A percentile compares a stretch with the other conserved stretches of the same genome.
Conservation (phyloP, 2,888 invertebrate species). For the Adineta ricciae region DNA sequence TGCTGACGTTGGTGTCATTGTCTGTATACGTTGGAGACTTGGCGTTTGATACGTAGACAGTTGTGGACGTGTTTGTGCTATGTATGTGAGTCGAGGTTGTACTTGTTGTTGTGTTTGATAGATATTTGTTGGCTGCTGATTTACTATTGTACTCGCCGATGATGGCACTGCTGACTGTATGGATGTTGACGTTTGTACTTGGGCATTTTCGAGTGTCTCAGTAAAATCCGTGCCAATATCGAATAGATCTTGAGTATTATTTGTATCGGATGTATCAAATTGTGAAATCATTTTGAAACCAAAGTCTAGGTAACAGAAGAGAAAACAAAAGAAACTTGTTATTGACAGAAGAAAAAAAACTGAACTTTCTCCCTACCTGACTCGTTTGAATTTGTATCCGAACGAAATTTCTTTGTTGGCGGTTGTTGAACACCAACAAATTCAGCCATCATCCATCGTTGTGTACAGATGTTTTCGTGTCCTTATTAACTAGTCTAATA, state of each 20-base stretch:
- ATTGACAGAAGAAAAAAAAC: not conserved
- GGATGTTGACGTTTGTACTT: not conserved
- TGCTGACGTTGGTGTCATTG: not conserved
- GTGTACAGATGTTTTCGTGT: not conserved
- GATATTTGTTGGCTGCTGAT: not conserved
- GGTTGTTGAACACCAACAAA: not conserved
- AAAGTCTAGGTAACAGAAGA: not conserved
- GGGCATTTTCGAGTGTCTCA: not conserved
- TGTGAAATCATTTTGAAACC: constrained; percentile 11
- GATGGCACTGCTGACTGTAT: not conserved
- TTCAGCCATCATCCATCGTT: constrained; percentile 14
- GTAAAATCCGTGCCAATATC: not conserved
- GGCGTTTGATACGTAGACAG: not conserved
- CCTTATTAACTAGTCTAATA: not conserved
- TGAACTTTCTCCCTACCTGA: not conserved
- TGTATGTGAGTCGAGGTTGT: not conserved
- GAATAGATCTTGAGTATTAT: not conserved
- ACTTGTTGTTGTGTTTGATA: not conserved
- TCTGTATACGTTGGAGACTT: constrained; percentile 9
- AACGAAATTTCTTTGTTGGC: constrained; percentile 15
- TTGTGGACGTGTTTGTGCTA: not conserved
- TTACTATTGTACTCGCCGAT: not conserved
- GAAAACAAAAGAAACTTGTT: not conserved
- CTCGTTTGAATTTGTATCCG: not conserved
- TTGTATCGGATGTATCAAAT: not conserved